Evolutionary conservation across 1,140 invertebrate genomes (phyloP), one percentile per base, ranked within the genome.

Genomic region (Coboldia fuscipes): DNA sequence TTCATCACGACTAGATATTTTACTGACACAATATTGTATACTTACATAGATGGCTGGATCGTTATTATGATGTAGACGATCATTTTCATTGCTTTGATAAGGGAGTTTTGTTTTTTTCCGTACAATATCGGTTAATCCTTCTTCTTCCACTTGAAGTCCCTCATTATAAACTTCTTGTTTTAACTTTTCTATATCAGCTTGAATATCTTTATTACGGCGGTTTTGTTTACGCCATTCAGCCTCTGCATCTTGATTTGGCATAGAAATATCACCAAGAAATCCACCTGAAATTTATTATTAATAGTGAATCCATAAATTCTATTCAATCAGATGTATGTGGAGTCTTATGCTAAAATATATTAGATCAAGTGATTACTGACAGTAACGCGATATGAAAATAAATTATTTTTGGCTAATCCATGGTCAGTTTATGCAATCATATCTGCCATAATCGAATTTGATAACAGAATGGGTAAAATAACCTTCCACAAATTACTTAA

Each of bases 221-320:
- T n/a, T n/a, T 28, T 61, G 58, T 33, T 57, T 56, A 41, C 56
- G 62, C 57, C 51, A 57, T 42, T 61, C 56, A 3, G 53, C 58
- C 31, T 69, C 59, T 39, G 66, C 67, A 38, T 68, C 58, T 17
- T 63, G 53, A 33, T 76, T 68, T 17, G 77, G 66, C 38, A 86
- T 56, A 0, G 80, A 79, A 29, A 86, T 83, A 46, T 86, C 81
- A 3, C 78, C 79, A 51, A 73, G 60, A 43, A 81, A 84, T 13
- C 66, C 73, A 42, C 63, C 80, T 85, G 61, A 23, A 62, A 61
- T 44, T n/a, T 16, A 15, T 16, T n/a, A n/a, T n/a, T n/a, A n/a
- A n/a, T n/a, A n/a, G n/a, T n/a, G n/a, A n/a, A n/a, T n/a, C n/a
- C n/a, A n/a, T n/a, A n/a, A n/a, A n/a, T n/a, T n/a, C n/a, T n/a